Evolutionary conservation across 1,140 invertebrate species (phyloP), one percentile per base, ranked within the genome.

Genomic region (Drosophila oshimai): DNA sequence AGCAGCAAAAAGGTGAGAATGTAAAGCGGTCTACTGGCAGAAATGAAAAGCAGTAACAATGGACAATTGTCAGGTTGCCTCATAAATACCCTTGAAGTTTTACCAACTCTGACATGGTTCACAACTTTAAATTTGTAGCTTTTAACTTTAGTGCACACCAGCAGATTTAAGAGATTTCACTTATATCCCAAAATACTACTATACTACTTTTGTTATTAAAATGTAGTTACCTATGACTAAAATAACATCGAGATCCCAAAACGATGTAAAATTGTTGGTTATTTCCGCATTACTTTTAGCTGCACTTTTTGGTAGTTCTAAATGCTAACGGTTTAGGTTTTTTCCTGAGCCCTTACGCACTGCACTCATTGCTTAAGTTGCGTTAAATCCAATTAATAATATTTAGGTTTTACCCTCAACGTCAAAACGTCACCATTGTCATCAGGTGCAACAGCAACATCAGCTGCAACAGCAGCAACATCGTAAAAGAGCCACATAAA

Each of bases 301-400:
- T n/a, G n/a, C n/a, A n/a, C n/a, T n/a, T n/a, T n/a, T n/a, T n/a
- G n/a, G n/a, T n/a, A n/a, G 3, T 13, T 28, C 9, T 10, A 1
- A 20, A 17, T 13, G 20, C 17, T n/a, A 17, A 6, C 58, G 2
- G 26, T 44, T 36, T 36, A 17, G 2, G 18, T 12, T 15, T 17
- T 24, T 24, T 17, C 13, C 13, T 6, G 24, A 37, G 13, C 31
- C 42, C 51, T 60, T 42, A 71, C 60, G 75, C 55, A 69, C 50
- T 57, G 69, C 24, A 22, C 55, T 26, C 44, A 49, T 58, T 81
- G 75, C 69, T 68, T 74, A 75, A 81, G 65, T 75, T 81, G 77
- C 77, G 77, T 81, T 60, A 81, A 81, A 81, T 81, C 77, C 77
- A 81, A 81, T 81, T 81, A 79, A 79, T 79, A 69, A 64, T 72